Percentiles rank a stretch among this genome's conserved stretches.
These are phyloP conservation scores for Eunapius fragilis DNA, from an alignment of 37 sponge, comb jelly and placozoan species.

Conservation along the genomic window DNA sequence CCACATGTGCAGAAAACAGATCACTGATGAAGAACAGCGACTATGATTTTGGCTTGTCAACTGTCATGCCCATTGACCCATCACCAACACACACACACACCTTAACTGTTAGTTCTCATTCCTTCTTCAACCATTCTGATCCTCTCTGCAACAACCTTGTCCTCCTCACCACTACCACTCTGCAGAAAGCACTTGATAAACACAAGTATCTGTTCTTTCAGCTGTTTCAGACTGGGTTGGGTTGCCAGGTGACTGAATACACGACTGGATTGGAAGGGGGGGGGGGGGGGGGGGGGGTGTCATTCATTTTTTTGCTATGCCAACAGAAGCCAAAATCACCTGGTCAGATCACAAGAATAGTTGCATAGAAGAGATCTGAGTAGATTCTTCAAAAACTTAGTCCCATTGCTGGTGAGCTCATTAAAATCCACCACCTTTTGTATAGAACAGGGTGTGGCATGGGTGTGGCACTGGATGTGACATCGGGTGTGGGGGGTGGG, in stretches of 20 bases:
- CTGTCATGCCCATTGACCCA: background rate
- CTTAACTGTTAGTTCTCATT: slow-evolving; percentile 20
- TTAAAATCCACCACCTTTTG: slow-evolving; percentile 87
- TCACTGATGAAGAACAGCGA: slow-evolving; percentile 61
- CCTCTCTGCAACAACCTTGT: background rate
- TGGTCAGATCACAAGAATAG: background rate
- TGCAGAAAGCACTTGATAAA: slow-evolving; percentile 66
- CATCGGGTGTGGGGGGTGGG: background rate
- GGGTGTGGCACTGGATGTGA: background rate
- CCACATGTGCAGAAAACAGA: slow-evolving; percentile 86
- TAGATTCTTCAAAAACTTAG: slow-evolving; percentile 69
- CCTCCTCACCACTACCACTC: background rate
- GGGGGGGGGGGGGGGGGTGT: too few species aligned
- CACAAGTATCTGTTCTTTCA: slow-evolving; percentile 53
- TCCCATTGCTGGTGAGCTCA: slow-evolving; percentile 55
- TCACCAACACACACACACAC: background rate
- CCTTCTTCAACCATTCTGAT: slow-evolving; percentile 23
- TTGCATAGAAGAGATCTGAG: slow-evolving; percentile 61
- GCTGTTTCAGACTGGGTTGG: slow-evolving; percentile 37
- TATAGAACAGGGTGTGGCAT: background rate
- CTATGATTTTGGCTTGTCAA: background rate
- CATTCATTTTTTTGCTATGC: too few species aligned
- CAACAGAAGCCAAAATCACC: background rate
- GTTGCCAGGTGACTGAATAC: slow-evolving; percentile 49
- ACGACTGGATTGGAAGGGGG: slow-evolving; percentile 22